Evolutionary conservation across 2,113 vertebrate genomes (phyloP), one percentile per base, ranked within the genome.

Genomic region (Callorhinus ursinus): DNA sequence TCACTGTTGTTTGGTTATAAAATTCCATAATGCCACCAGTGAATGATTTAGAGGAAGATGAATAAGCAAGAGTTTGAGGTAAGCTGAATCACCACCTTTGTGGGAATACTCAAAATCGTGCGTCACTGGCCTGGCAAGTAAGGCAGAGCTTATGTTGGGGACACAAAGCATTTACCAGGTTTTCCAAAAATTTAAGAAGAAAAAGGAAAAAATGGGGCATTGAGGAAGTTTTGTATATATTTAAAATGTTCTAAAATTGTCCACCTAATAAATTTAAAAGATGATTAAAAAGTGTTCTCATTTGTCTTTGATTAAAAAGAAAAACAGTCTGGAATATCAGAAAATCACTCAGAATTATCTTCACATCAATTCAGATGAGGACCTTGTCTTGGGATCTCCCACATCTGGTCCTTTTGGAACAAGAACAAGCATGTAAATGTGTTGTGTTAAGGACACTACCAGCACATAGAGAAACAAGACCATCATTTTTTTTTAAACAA

Each of bases 401-500:
- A 83, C 7, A 19, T 39, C 16, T 96, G 21, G 12, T 88, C 53
- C 86, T 94, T 83, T 24, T 21, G 36, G 19, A 69, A 65, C 22
- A 82, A 80, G 11, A 88, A 84, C 28, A 55, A 65, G 21, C 18
- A 19, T 36, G 26, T 76, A 85, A 93, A 69, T 9, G 2, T 51
- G 28, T 12, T 31, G 5, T 59, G 33, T 92, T 65, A 89, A 72
- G 12, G 94, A 46, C 15, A 77, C 6, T 16, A 83, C 9, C 46
- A 15, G 18, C 57, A 69, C 49, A 90, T 42, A 83, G 49, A 82
- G 71, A 92, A 18, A 24, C 0, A 2, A 93, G 76, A 85, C 71
- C 80, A 88, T 82, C 72, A 57, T 72, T 33, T 53, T 53, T 84
- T 72, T 96, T 95, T 33, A 82, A 95, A 86, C 49, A 83, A 97